Evolutionary conservation across 1,140 invertebrate species (phyloP).

Genomic region (Papilio aristodemus): DNA sequence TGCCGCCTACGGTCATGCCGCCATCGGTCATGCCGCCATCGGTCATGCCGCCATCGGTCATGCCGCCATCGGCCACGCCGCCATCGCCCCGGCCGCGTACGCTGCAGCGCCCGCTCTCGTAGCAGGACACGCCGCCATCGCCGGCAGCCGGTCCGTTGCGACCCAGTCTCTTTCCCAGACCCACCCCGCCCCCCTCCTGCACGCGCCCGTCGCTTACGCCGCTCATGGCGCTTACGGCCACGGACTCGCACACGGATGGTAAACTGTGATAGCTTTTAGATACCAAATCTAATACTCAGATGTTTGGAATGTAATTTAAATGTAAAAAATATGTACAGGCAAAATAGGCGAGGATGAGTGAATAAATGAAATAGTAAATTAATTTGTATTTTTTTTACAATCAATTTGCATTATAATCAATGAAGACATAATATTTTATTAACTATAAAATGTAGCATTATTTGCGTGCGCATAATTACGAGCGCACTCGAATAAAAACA

Average conservation of each 20-base stretch:
- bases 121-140: conserved; percentile 40
- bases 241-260: conserved; percentile 67
- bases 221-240: conserved; percentile 50
- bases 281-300: conserved; percentile 73
- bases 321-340: conserved; percentile 65
- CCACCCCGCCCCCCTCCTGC: conserved; percentile 61
- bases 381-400: conserved; percentile 42
- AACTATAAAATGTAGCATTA: background rate
- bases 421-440: conserved; percentile 25
- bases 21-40: conserved; percentile 53
- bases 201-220: conserved; percentile 58
- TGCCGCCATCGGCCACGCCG: conserved; percentile 37
- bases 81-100: conserved; percentile 33
- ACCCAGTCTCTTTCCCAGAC: conserved; percentile 66
- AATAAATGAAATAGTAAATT: conserved; percentile 76
- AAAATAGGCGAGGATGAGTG: conserved; percentile 76
- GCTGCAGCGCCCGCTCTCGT: conserved; percentile 37
- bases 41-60: conserved; percentile 44
- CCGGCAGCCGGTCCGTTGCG: conserved; percentile 57
- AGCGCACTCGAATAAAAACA: background rate
- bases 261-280: conserved; percentile 74
- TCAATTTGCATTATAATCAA: conserved; percentile 15
- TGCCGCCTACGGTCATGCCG: conserved; percentile 44
- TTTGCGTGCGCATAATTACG: conserved; percentile 14
- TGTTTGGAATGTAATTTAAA: conserved; percentile 74